phyloP scores from a whole-genome alignment of 1,140 invertebrate species.

The Scaptomyza graminum region DNA sequence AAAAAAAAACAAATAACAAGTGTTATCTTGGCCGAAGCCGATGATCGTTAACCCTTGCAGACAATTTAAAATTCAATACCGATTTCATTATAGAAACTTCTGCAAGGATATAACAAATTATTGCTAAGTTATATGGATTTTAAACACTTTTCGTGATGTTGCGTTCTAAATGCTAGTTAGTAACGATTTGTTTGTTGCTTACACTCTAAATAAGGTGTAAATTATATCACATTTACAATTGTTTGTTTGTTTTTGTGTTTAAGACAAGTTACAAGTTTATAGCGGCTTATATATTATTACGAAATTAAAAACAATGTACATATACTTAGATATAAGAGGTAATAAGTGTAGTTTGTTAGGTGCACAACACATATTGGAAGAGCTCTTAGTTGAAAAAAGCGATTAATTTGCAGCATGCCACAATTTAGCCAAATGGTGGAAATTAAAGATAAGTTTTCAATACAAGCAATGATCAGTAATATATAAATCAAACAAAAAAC shows the following conservation, averaged over 20 bases:
- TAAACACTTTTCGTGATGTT: slow-evolving; percentile 1
- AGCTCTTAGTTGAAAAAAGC: slow-evolving; percentile 30
- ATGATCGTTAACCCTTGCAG: not conserved
- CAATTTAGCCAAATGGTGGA: slow-evolving; percentile 78
- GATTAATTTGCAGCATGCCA: slow-evolving; percentile 54
- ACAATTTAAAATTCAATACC: not conserved
- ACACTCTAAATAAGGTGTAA: slow-evolving; percentile 58
- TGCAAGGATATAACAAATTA: slow-evolving; percentile 1
- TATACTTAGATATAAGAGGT: not conserved
- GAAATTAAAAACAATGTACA: slow-evolving; percentile 12
- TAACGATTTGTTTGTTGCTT: slow-evolving; percentile 54
- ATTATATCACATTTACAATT: slow-evolving; percentile 36
- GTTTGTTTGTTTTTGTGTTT: not conserved
- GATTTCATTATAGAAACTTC: not conserved
- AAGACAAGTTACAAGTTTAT: slow-evolving; percentile 16
- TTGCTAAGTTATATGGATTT: not conserved
- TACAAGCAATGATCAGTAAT: not conserved
- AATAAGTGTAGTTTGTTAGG: slow-evolving; percentile 20
- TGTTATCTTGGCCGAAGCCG: not conserved
- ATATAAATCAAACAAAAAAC: slow-evolving; percentile 39
- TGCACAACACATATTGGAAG: slow-evolving; percentile 50
- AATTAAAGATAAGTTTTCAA: slow-evolving; percentile 2
- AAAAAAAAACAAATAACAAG: not conserved
- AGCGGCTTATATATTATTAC: slow-evolving; percentile 30
- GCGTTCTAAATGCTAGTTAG: slow-evolving; percentile 17